Evolutionary conservation across 2,113 vertebrate genomes (phyloP).

Genomic region (Daphoenositta chrysoptera): DNA sequence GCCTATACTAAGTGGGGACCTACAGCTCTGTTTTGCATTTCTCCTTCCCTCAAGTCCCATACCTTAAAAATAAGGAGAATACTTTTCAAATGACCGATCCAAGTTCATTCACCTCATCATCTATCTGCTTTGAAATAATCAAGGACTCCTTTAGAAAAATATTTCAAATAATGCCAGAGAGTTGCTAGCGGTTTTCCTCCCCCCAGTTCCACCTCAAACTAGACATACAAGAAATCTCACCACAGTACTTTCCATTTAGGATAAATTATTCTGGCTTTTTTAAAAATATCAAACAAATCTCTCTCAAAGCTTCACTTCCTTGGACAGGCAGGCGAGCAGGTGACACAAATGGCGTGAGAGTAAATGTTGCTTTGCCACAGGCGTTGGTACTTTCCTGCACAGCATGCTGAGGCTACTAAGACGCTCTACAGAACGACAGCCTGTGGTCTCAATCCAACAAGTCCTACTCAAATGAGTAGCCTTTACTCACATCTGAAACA

Average conservation of each 20-base stretch:
- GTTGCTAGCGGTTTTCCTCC: fast-evolving
- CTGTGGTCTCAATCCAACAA: neutral
- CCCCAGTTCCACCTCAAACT: neutral
- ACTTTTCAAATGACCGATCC: neutral
- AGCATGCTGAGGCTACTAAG: neutral
- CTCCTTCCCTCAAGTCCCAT: neutral
- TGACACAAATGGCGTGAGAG: neutral
- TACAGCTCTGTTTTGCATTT: neutral
- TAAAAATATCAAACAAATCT: neutral
- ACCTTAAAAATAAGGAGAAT: neutral
- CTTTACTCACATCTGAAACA: neutral
- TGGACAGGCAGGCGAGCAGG: neutral
- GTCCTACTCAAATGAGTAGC: neutral
- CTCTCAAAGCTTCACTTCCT: neutral
- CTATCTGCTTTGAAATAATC: neutral
- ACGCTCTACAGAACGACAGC: neutral
- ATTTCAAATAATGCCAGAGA: neutral
- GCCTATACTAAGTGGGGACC: too few species aligned
- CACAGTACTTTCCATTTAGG: neutral
- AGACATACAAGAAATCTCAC: neutral
- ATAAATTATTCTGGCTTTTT: neutral
- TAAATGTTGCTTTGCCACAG: neutral
- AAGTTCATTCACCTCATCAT: neutral
- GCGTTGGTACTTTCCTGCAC: neutral
- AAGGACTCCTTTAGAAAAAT: neutral